Evolutionary conservation across 2,113 vertebrate genomes (phyloP), one percentile per base, ranked within the genome.

Genomic region (Genyomyrus donnyi): DNA sequence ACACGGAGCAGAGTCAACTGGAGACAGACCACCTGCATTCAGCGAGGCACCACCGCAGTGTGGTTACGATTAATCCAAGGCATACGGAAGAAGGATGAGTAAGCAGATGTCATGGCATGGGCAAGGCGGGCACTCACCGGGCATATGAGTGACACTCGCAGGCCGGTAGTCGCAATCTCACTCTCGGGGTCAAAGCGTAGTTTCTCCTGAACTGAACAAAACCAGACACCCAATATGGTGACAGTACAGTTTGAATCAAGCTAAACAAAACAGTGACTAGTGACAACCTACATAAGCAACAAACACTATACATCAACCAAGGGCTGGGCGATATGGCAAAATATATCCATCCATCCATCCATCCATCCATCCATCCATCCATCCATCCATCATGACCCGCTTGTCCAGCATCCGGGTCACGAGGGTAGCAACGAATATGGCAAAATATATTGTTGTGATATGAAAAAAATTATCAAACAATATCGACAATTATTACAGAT

Each of bases 121-220:
- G 3, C 49, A 87, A 48, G 42, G 2, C 15, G 49, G 52, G 24
- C 84, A 77, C 70, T 53, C 35, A 99, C 98, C 91, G 98, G 98
- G 96, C 98, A 99, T 2, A 99, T 97, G 0, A 99, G 97, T 91
- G 98, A 99, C 88, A 99, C 98, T 93, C 98, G 96, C 90, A 99
- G 95, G 93, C 98, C 99, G 92, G 98, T 99, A 52, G 98, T 99
- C 88, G 98, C 98, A 49, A 99, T 99, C 96, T 99, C 98, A 93
- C 98, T 99, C 95, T 99, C 98, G 11, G 98, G 98, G 92, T 99
- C 98, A 0, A 98, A 98, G 3, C 98, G 99, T 91, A 99, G 93
- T 87, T 99, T 99, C 94, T 99, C 98, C 96, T 99, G 99, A 92
- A 99, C 98, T 99, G 95, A 74, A 90, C 1, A 27, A 13, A 87